Conservation (phyloP, 1,140 invertebrate genomes). For the Drosophila sturtevanti region DNA sequence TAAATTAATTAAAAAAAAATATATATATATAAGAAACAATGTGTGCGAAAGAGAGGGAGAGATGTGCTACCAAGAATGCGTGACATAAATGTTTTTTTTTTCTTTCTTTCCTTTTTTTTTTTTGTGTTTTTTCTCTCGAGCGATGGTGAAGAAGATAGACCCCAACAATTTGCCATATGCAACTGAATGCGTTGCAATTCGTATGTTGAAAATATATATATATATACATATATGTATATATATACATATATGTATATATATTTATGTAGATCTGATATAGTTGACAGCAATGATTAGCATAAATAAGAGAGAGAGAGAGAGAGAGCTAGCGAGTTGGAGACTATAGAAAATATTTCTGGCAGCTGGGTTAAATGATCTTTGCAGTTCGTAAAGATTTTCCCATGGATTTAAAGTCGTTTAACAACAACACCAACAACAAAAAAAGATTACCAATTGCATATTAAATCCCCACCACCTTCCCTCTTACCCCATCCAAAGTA, state of each 20-base stretch:
- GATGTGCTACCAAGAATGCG: conserved; percentile 46
- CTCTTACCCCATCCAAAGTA: neutral
- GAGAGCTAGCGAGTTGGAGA: no score
- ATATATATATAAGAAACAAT: neutral
- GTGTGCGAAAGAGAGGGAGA: conserved; percentile 5
- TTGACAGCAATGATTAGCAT: conserved; percentile 64
- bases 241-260: no score
- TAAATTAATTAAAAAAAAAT: conserved; percentile 67
- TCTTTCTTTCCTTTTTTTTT: neutral
- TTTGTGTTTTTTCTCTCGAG: conserved; percentile 22
- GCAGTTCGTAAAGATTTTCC: conserved; percentile 22
- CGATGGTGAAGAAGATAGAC: conserved; percentile 12
- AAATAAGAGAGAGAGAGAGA: neutral
- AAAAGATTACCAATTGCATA: conserved; percentile 30
- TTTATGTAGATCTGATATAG: conserved; percentile 7
- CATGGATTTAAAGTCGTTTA: conserved; percentile 12
- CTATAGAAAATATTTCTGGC: conserved; percentile 58
- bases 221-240: no score
- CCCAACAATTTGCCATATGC: conserved; percentile 47
- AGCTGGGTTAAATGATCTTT: conserved; percentile 49
- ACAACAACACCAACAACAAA: neutral
- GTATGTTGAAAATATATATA: conserved; percentile 27
- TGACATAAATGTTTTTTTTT: conserved; percentile 46
- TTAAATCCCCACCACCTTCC: conserved; percentile 16
- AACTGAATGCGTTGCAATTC: conserved; percentile 27